These are phyloP conservation scores for Cheilosia variabilis DNA, from an alignment of 2,888 invertebrate species.

Conservation along the genomic window DNA sequence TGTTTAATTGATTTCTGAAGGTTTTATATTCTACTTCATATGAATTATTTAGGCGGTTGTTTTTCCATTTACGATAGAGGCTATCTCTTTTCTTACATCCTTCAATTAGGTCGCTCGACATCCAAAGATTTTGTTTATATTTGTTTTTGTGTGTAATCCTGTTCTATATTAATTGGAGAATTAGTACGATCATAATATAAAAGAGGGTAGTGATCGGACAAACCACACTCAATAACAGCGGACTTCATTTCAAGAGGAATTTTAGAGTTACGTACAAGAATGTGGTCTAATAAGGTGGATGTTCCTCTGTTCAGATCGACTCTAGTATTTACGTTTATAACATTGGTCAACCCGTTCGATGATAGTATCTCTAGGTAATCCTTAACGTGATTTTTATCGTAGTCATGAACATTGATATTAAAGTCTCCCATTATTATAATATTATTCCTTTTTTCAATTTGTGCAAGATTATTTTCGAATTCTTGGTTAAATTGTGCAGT, in stretches of 20 bases:
- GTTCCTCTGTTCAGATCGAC: constrained; percentile 2
- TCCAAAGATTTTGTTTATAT: constrained; percentile 11
- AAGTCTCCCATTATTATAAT: background rate
- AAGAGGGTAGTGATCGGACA: constrained; percentile 6
- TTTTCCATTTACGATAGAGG: constrained; percentile 21
- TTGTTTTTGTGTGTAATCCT: background rate
- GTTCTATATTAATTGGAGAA: background rate
- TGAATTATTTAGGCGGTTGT: background rate
- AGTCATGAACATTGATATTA: background rate
- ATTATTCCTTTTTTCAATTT: background rate
- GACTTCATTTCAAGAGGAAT: background rate
- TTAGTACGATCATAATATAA: background rate
- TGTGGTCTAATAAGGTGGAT: constrained; percentile 4
- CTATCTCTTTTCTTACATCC: background rate
- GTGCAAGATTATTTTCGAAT: constrained; percentile 6
- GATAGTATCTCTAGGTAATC: background rate
- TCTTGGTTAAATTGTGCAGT: background rate
- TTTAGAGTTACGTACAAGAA: constrained; percentile 4
- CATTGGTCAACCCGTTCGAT: constrained; percentile 6
- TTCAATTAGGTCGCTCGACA: background rate
- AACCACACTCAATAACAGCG: background rate
- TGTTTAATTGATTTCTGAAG: constrained; percentile 7
- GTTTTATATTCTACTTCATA: background rate
- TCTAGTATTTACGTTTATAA: constrained; percentile 1
- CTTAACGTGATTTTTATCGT: constrained; percentile 3